Percentiles rank a stretch among this genome's conserved stretches.
Evolutionary conservation across 2,797 vertebrate species (phyloP).

Genomic region (Eleutherodactylus coqui): DNA sequence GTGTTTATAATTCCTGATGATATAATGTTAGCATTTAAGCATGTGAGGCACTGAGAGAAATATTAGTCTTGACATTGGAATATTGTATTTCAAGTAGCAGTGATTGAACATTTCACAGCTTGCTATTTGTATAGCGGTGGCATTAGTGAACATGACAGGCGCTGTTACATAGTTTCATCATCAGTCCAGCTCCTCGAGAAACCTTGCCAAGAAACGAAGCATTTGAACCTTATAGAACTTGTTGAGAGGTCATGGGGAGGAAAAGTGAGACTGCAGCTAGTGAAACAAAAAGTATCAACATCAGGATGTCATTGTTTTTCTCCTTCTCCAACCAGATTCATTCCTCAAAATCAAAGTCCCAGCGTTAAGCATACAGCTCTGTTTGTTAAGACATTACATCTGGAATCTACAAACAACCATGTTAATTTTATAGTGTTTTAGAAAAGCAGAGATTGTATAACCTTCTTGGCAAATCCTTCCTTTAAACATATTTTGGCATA

Average conservation of each 20-base stretch:
- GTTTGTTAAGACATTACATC: conserved; percentile 52
- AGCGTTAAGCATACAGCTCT: conserved; percentile 26
- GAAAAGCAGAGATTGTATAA: conserved; percentile 34
- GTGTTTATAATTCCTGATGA: conserved; percentile 52
- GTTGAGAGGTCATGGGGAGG: conserved; percentile 53
- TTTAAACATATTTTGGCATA: conserved; percentile 41
- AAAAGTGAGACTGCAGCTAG: conserved; percentile 46
- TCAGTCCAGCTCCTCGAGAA: conserved; percentile 63
- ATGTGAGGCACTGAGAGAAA: conserved; percentile 39
- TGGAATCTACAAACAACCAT: conserved; percentile 48
- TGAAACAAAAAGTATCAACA: conserved; percentile 45
- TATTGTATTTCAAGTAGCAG: conserved; percentile 51
- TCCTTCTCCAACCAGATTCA: not conserved
- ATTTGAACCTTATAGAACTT: conserved; percentile 69
- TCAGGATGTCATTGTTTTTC: conserved; percentile 41
- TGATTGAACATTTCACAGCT: conserved; percentile 25
- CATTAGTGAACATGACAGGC: conserved; percentile 48
- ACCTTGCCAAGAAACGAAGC: conserved; percentile 69
- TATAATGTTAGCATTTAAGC: conserved; percentile 44
- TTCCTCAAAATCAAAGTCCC: conserved; percentile 57
- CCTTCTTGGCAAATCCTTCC: conserved; percentile 21
- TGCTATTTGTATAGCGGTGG: conserved; percentile 23
- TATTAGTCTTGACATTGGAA: conserved; percentile 44
- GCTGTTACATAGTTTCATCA: conserved; percentile 55
- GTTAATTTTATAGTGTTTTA: conserved; percentile 37